Percentiles rank a stretch among this genome's conserved stretches.
These are phyloP conservation scores for Agrochola lychnidis DNA, from an alignment of 2,888 invertebrate genomes.

Conservation along the genomic window DNA sequence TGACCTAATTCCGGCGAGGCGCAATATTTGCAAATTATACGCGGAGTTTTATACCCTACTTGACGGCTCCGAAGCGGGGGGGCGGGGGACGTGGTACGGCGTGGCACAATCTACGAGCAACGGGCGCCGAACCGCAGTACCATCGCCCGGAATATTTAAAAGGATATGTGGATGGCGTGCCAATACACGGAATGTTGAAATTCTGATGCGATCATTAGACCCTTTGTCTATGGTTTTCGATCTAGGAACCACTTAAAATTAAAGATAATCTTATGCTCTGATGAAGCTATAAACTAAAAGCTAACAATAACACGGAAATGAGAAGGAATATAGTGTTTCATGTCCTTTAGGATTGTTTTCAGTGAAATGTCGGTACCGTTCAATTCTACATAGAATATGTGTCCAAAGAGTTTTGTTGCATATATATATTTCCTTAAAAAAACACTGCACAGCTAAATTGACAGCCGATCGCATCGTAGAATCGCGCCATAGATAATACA, in stretches of 20 bases:
- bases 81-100: constrained; percentile 21
- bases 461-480: too few species aligned
- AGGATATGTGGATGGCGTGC: constrained; percentile 17
- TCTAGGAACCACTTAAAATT: background rate
- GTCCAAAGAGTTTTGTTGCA: background rate
- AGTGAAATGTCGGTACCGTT: background rate
- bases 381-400: background rate
- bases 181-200: background rate
- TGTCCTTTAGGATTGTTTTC: background rate
- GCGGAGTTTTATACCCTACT: constrained; percentile 35
- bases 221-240: background rate
- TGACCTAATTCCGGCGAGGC: constrained; percentile 45
- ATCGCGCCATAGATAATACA: too few species aligned
- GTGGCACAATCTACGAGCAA: constrained; percentile 26
- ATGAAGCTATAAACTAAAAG: background rate
- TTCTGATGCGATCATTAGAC: background rate
- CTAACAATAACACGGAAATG: background rate
- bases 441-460: too few species aligned
- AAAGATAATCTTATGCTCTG: background rate
- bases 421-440: too few species aligned
- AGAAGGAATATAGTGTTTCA: background rate
- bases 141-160: constrained; percentile 19
- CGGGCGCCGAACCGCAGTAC: constrained; percentile 1
- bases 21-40: constrained; percentile 49
- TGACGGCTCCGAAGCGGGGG: constrained; percentile 18